Percentiles rank a stretch among this genome's conserved stretches.
These are phyloP conservation scores for Zootermopsis nevadensis DNA, from an alignment of 2,888 invertebrate genomes.

Conservation along the genomic window DNA sequence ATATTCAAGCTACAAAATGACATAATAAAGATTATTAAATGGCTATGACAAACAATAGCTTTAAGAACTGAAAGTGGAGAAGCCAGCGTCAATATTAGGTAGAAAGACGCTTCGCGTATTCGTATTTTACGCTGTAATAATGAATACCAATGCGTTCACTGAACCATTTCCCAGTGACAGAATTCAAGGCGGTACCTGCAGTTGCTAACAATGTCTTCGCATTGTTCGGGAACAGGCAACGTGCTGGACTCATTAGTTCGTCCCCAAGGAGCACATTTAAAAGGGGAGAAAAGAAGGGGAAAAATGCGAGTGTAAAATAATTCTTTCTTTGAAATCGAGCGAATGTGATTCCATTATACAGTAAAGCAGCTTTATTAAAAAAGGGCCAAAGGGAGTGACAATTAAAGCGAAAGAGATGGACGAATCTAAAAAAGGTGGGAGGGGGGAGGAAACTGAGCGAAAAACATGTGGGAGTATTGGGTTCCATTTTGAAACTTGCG, in stretches of 20 bases:
- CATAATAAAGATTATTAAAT: no score
- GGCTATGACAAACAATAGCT: neutral
- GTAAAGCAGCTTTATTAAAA: constrained; percentile 48
- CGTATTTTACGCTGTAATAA: neutral
- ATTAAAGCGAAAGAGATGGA: constrained; percentile 2
- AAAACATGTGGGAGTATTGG: neutral
- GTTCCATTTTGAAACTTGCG: neutral
- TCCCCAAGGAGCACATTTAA: constrained; percentile 29
- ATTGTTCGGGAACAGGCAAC: constrained; percentile 1
- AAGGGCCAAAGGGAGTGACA: constrained; percentile 26
- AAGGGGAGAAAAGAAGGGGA: constrained; percentile 25
- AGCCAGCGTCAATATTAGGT: neutral
- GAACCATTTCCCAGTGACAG: neutral
- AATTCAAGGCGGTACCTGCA: neutral
- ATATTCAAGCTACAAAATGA: no score
- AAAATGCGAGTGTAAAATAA: constrained; percentile 37
- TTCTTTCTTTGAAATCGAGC: constrained; percentile 47
- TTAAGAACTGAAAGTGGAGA: neutral
- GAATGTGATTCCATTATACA: constrained; percentile 44
- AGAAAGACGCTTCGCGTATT: neutral
- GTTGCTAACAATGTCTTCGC: constrained; percentile 3
- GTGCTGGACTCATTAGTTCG: constrained; percentile 24
- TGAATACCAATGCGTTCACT: neutral
- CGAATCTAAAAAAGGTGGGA: neutral
- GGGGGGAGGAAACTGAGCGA: neutral